phyloP scores from a whole-genome alignment of 2,888 invertebrate species.

The Colletes collaris region DNA sequence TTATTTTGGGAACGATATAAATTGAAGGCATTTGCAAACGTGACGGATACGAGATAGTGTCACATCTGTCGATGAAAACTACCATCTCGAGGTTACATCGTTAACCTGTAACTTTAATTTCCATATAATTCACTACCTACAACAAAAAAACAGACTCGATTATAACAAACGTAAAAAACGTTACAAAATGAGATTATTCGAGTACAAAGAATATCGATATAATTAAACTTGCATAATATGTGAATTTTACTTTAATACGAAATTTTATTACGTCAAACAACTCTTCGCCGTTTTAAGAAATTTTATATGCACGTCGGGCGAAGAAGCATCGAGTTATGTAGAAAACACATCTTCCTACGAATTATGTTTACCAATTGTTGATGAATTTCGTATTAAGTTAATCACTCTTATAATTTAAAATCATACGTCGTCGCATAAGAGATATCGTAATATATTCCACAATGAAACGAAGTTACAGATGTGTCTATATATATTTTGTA shows the following conservation, averaged over 20 bases:
- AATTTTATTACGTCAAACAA: constrained; percentile 31
- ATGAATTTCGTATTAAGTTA: constrained; percentile 53
- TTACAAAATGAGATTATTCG: constrained; percentile 25
- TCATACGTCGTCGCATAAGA: constrained; percentile 9
- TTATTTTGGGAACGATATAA: background rate
- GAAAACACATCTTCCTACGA: background rate
- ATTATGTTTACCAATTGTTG: constrained; percentile 6
- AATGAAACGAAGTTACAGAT: constrained; percentile 34
- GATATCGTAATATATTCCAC: constrained; percentile 12
- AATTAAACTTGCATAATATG: constrained; percentile 3
- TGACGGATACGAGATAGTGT: background rate
- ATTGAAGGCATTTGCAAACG: background rate
- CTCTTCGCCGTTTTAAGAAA: background rate
- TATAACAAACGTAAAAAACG: constrained; percentile 19
- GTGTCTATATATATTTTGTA: background rate
- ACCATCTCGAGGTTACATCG: constrained; percentile 1
- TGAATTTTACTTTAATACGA: constrained; percentile 48
- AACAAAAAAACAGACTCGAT: background rate
- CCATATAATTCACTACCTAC: constrained; percentile 14
- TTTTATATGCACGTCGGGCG: too few relatives aligned
- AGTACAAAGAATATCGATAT: constrained; percentile 22
- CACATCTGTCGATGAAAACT: constrained; percentile 1
- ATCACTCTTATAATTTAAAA: constrained; percentile 36
- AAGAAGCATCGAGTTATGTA: background rate
- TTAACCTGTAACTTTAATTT: constrained; percentile 8